These are phyloP conservation scores for Acrobeloides nanus DNA, from an alignment of 2,888 invertebrate genomes.

Conservation along the genomic window DNA sequence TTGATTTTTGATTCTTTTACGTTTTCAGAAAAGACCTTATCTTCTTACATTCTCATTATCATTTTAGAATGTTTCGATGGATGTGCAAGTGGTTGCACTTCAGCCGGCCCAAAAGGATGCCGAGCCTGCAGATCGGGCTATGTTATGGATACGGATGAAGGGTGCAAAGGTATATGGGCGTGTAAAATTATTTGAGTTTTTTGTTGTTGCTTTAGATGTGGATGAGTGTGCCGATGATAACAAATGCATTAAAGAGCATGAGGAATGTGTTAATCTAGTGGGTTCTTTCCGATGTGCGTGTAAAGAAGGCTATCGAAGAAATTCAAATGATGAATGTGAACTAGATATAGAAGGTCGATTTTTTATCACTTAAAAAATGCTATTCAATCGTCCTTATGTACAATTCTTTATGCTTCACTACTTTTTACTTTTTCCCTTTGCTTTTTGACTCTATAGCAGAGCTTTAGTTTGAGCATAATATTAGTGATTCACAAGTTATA, in stretches of 20 bases:
- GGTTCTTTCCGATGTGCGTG: conserved; percentile 48
- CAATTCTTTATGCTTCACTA: no score
- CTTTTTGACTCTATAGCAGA: no score
- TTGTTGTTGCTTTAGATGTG: conserved; percentile 27
- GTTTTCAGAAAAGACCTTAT: neutral
- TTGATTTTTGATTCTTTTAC: neutral
- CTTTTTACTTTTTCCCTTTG: no score
- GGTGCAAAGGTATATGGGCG: conserved; percentile 34
- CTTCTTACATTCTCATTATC: neutral
- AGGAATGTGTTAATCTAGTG: conserved; percentile 41
- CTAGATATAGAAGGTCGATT: conserved; percentile 52
- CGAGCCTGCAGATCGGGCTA: conserved; percentile 42
- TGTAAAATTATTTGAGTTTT: conserved; percentile 2
- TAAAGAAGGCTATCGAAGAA: conserved; percentile 36
- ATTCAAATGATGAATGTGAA: conserved; percentile 36
- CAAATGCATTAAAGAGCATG: conserved; percentile 31
- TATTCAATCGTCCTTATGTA: no score
- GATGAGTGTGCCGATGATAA: conserved; percentile 33
- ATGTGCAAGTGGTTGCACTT: conserved; percentile 45
- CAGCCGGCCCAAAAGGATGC: conserved; percentile 35
- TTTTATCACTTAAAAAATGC: no score
- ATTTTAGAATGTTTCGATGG: conserved; percentile 48
- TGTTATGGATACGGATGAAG: conserved; percentile 29
- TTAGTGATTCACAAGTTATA: no score
- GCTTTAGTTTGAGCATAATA: no score